A percentile compares a stretch with the other conserved stretches of the same genome.
These are phyloP conservation scores for Mycalesis mineus DNA, from an alignment of 2,888 invertebrate species.

Conservation along the genomic window DNA sequence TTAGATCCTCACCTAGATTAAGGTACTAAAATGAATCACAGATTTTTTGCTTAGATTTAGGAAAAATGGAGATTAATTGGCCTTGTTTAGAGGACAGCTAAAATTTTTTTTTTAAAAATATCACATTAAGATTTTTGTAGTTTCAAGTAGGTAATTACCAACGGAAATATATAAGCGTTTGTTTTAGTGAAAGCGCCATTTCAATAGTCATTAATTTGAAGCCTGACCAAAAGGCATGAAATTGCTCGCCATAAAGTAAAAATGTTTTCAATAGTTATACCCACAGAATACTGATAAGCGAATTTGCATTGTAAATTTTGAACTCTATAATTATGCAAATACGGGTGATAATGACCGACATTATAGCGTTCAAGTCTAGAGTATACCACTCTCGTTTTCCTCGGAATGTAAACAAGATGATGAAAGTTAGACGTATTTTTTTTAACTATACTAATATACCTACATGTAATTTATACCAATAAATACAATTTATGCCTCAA, in stretches of 20 bases:
- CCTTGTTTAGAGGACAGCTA: conserved; percentile 19
- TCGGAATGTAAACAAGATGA: conserved; percentile 42
- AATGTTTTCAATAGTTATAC: conserved; percentile 36
- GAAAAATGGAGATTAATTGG: too few species aligned
- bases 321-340: conserved; percentile 13
- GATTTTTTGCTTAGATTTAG: too few species aligned
- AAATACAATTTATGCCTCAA: too few species aligned
- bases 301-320: conserved; percentile 15
- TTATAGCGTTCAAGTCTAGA: neutral
- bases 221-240: conserved; percentile 48
- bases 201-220: conserved; percentile 39
- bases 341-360: conserved; percentile 26
- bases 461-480: too few species aligned
- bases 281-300: conserved; percentile 6
- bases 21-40: too few species aligned
- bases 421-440: conserved; percentile 28
- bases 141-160: too few species aligned
- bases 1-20: too few species aligned
- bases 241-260: conserved; percentile 42
- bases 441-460: neutral
- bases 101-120: too few species aligned
- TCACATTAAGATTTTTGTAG: neutral
- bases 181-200: conserved; percentile 47
- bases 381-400: conserved; percentile 49
- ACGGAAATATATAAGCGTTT: conserved; percentile 7